A percentile compares a stretch with the other conserved stretches of the same genome.
Evolutionary conservation across 2,888 invertebrate genomes (phyloP).

Genomic region (Drosophila anomalipes): DNA sequence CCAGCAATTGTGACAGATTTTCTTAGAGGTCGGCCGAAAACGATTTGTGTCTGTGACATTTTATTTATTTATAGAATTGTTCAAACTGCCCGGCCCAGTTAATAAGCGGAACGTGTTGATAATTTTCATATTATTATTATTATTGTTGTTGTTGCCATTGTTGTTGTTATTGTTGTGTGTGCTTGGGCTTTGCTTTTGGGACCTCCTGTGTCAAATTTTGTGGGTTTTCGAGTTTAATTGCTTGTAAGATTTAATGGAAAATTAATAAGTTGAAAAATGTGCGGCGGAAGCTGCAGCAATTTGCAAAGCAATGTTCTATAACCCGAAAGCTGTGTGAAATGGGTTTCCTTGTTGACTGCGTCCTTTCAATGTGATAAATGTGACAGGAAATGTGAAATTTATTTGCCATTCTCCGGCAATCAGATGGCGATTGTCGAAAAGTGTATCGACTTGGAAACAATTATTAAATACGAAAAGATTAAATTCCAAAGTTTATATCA

Average conservation of each 20-base stretch:
- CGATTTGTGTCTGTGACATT: slow-evolving; percentile 44
- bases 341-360: slow-evolving; percentile 25
- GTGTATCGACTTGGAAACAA: slow-evolving; percentile 20
- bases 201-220: slow-evolving; percentile 28
- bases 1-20: slow-evolving; percentile 64
- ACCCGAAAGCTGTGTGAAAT: slow-evolving; percentile 29
- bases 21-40: slow-evolving; percentile 26
- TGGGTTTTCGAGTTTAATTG: slow-evolving; percentile 58
- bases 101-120: slow-evolving; percentile 77
- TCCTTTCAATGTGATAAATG: slow-evolving; percentile 44
- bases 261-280: slow-evolving; percentile 73
- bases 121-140: slow-evolving; percentile 47
- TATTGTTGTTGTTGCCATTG: slow-evolving; percentile 20
- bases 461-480: slow-evolving; percentile 9
- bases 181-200: slow-evolving; percentile 22
- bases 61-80: slow-evolving; percentile 59
- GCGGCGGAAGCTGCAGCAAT: slow-evolving; percentile 55
- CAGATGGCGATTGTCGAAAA: slow-evolving; percentile 12
- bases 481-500: not conserved
- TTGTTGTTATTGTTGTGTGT: slow-evolving; percentile 17
- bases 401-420: slow-evolving; percentile 34
- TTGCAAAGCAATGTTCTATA: slow-evolving; percentile 41
- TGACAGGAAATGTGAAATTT: slow-evolving; percentile 54
- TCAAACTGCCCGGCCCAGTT: slow-evolving; percentile 55
- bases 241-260: slow-evolving; percentile 69